Evolutionary conservation across 2,797 vertebrate species (phyloP).

Genomic region (Poeciliopsis gracilis): DNA sequence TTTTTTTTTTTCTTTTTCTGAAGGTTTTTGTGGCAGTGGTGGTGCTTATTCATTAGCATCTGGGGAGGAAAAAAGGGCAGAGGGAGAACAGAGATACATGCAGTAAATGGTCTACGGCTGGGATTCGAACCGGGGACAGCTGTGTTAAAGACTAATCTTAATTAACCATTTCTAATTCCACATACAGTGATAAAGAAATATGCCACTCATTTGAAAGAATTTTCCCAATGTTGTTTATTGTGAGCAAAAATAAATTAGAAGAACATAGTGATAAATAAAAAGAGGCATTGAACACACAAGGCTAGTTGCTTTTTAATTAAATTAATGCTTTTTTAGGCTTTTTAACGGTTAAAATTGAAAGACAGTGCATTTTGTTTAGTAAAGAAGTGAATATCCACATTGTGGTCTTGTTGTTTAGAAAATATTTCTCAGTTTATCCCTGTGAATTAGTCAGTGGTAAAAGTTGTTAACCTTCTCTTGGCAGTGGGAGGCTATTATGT

Average conservation of each 20-base stretch:
- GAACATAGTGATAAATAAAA: not conserved
- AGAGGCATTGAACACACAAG: not conserved
- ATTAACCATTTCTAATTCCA: not conserved
- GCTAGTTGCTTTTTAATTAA: not conserved
- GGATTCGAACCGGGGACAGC: too few species aligned
- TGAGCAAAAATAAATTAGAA: not conserved
- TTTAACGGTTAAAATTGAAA: not conserved
- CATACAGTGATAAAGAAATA: not conserved
- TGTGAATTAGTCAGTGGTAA: not conserved
- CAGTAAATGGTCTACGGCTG: too few species aligned
- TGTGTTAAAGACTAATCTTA: not conserved
- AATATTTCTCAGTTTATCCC: not conserved
- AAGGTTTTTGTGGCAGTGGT: too few species aligned
- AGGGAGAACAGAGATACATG: too few species aligned
- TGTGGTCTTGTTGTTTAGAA: not conserved
- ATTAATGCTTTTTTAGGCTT: not conserved
- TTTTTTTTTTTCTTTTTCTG: not conserved
- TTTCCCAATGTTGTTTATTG: not conserved
- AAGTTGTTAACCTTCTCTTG: not conserved
- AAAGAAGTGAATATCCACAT: not conserved
- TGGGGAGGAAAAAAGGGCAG: too few species aligned
- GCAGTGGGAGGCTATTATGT: not conserved
- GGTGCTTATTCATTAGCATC: too few species aligned
- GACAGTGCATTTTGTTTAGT: not conserved
- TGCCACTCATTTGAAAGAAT: not conserved